These are phyloP conservation scores for Cryptoblepharus egeriae DNA, from an alignment of 2,797 vertebrate genomes.

Conservation along the genomic window DNA sequence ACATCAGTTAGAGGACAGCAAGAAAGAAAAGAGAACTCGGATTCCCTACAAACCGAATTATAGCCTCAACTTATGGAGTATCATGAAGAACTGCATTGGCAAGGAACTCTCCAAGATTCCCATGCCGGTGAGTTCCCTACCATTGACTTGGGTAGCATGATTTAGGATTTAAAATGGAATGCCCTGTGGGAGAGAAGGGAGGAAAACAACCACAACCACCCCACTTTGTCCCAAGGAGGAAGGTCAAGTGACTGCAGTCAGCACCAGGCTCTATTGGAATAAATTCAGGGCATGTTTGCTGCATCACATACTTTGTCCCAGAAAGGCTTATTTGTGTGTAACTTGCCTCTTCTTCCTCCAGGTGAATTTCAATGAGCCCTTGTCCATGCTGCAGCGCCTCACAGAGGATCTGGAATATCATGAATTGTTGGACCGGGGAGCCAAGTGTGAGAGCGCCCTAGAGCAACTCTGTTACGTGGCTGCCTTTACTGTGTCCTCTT, in stretches of 20 bases:
- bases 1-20: conserved; percentile 81
- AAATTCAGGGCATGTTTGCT: neutral
- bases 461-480: conserved; percentile 96
- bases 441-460: conserved; percentile 88
- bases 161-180: neutral
- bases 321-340: neutral
- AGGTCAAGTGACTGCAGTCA: neutral
- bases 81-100: conserved; percentile 97
- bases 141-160: accelerated
- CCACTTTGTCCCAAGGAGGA: neutral
- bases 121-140: conserved; percentile 86
- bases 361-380: conserved; percentile 97
- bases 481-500: conserved; percentile 95
- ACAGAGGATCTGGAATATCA: conserved; percentile 96
- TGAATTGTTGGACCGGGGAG: conserved; percentile 89
- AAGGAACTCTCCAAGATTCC: conserved; percentile 97
- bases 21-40: conserved; percentile 85
- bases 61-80: conserved; percentile 95
- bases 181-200: neutral
- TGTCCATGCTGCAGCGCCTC: conserved; percentile 95
- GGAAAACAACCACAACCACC: neutral
- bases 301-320: neutral
- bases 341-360: conserved; percentile 47
- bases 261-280: neutral
- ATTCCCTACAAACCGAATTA: conserved; percentile 96